Percentiles rank a stretch among this genome's conserved stretches.
Conservation (phyloP, 2,113 vertebrate species). For the Oxygymnocypris stewartii region DNA sequence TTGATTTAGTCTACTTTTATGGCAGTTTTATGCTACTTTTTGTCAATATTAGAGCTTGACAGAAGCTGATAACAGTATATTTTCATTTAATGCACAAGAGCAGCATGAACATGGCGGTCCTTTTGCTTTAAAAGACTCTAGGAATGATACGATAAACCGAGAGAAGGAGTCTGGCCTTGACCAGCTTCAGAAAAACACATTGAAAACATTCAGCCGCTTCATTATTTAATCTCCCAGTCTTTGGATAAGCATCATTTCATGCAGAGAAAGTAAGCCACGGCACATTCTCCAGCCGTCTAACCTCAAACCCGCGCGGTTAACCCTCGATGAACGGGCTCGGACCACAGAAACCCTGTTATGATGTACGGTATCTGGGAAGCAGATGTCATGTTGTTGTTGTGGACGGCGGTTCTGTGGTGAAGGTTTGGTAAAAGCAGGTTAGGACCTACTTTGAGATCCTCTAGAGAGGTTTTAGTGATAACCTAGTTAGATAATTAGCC, state of each 20-base stretch:
- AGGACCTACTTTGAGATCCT: conserved; percentile 13
- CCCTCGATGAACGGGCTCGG: neutral
- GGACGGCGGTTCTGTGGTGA: neutral
- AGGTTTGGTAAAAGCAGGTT: neutral
- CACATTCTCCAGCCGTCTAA: neutral
- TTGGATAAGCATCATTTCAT: conserved; percentile 26
- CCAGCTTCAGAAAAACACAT: neutral
- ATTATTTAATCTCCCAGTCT: conserved; percentile 22
- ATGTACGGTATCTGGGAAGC: neutral
- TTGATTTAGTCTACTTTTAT: too few relatives aligned
- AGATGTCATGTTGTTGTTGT: conserved; percentile 3
- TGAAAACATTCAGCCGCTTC: neutral
- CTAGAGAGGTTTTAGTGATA: conserved; percentile 33
- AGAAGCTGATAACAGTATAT: neutral
- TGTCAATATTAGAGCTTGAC: neutral
- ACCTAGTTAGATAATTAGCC: conserved; percentile 39
- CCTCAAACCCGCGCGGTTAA: neutral
- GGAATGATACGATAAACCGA: neutral
- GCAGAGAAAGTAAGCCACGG: conserved; percentile 14
- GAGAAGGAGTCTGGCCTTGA: neutral
- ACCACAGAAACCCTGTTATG: neutral
- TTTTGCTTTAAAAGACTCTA: neutral
- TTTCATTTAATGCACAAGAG: neutral
- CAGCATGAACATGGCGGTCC: neutral
- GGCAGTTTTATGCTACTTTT: neutral